Base-by-base conservation (phyloP, 1,140 invertebrate genomes). In the Aporrectodea caliginosa region DNA sequence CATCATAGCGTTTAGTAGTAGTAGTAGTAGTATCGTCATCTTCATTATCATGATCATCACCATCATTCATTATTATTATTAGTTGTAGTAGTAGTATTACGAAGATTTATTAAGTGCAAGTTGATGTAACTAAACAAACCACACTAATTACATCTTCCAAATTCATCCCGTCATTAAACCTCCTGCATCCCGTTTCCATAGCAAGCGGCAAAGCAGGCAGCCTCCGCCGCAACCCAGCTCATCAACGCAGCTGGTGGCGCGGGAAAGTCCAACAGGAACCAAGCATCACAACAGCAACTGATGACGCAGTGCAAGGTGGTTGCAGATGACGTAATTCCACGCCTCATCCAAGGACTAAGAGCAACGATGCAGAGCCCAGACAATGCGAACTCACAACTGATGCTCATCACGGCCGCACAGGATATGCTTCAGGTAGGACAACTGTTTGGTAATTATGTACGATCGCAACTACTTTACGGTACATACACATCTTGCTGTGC, bases 151-250 rank as follows among this genome's bases (percentile, higher is more conserved):
- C 43, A 58, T 58, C 22, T 58, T 58, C 72, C 71, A 27, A 78
- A 72, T 72, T 35, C n/a, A 12, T 1, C 30, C 16, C 32, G 32
- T 72, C 35, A n/a, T 69, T 69, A 1, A 1, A n/a, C 43, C n/a
- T 16, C 12, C 75, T 58, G 6, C 75, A 35, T 6, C 43, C 75
- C 2, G 0, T 29, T 16, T 31, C 68, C 14, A 33, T 81, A 90
- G 86, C 87, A 86, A 79, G 94, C 94, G 81, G 95, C 95, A 0
- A 94, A 94, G 84, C 93, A 95, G 83, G 94, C 95, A 0, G 93
- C 94, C 0, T 92, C 94, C 0, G 93, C 94, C 58, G 94, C 94
- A 0, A 97, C 95, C 0, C 96, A 98, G 85, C 93, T 95, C 79
- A 93, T 98, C 76, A 89, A 87, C 43, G 88, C 90, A 1, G 85